These are phyloP conservation scores for Centropristis striata DNA, from an alignment of 2,113 vertebrate species.

Conservation along the genomic window DNA sequence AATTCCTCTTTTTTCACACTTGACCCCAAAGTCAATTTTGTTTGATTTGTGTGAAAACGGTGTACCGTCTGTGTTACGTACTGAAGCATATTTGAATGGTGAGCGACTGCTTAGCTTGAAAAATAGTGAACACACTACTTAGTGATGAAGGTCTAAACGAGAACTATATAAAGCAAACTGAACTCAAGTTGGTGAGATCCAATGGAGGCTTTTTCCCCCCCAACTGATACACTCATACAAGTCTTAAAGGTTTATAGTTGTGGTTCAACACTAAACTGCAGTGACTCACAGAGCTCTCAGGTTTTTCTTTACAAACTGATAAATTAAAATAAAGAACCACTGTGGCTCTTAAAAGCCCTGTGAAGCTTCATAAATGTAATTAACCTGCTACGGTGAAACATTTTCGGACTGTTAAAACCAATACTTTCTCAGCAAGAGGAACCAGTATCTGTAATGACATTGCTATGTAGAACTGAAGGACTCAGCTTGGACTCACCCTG, in stretches of 20 bases:
- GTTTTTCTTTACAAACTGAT: background rate
- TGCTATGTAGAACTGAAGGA: background rate
- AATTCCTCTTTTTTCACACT: too few species aligned
- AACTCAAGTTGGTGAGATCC: background rate
- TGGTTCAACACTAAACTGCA: background rate
- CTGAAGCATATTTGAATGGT: too few species aligned
- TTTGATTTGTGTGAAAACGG: too few species aligned
- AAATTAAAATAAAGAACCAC: background rate
- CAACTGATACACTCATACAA: background rate
- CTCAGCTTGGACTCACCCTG: background rate
- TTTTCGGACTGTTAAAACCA: background rate
- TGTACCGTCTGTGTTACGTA: too few species aligned
- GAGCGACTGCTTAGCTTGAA: too few species aligned
- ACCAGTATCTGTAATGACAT: too few species aligned
- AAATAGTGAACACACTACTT: too few species aligned
- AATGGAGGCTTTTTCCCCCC: background rate
- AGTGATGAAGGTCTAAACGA: background rate
- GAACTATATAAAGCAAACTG: background rate
- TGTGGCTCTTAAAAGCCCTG: background rate
- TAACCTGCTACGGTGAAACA: too few species aligned
- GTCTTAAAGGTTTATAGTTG: background rate
- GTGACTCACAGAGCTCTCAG: background rate
- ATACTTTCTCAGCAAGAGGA: too few species aligned
- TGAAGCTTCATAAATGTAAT: too few species aligned
- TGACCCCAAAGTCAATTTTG: too few species aligned